Base-by-base conservation (phyloP, 2,113 vertebrate genomes). In the Phylloscopus trochiloides region DNA sequence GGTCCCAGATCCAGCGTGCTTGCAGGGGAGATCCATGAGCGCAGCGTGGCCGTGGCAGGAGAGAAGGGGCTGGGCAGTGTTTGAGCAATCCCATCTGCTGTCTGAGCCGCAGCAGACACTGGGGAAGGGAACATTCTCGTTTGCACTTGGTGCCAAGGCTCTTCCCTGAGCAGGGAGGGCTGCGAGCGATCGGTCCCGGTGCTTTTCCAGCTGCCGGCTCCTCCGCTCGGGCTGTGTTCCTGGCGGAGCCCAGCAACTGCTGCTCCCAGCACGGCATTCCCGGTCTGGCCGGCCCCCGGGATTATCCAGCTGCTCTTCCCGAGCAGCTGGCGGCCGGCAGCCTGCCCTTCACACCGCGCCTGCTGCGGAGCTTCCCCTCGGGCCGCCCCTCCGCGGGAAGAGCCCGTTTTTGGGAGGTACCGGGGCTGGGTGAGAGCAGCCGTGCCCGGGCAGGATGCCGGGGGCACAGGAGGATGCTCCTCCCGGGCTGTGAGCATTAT, bases 51-150 rank as follows among this genome's bases (percentile, higher is more conserved):
- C 40, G 5, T 6, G 22, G 82, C 62, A 29, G 92, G 48, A 61
- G 34, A 28, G 43, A 51, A 67, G 43, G 72, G 48, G n/a, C 83
- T 54, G 92, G 92, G 74, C 38, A 1, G 68, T 8, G 81, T 88
- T 68, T 97, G 90, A 98, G 95, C 92, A 93, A 38, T 97, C 92
- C 97, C 96, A 96, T 97, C 97, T 97, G 97, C 86, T 95, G 77
- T 95, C 90, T 78, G 95, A 91, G 94, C 86, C 19, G 34, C 77
- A 83, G 68, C 91, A 91, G 85, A 36, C 92, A 29, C 73, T 7
- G 87, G 87, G 55, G 61, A 88, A 74, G 96, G 93, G 97, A 97
- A 97, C 81, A 55, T 97, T 96, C 51, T 77, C 38, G 24, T 63
- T 70, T 68, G 90, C 67, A 32, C 88, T 88, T 31, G 34, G 48